Conservation (phyloP, 2,888 invertebrate species). For the Meandrusa payeni region DNA sequence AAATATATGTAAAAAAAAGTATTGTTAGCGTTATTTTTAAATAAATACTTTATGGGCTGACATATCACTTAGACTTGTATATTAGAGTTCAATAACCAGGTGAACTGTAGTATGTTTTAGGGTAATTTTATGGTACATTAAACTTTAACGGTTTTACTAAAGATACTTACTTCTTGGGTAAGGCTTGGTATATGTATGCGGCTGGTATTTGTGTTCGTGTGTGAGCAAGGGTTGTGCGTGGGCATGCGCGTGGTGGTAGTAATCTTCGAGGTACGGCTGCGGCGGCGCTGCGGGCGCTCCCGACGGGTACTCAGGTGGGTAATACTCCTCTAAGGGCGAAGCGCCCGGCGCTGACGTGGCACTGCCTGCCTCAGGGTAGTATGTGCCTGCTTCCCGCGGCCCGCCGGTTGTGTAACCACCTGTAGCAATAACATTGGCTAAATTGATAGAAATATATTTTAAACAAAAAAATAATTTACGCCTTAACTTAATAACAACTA, state of each 20-base stretch:
- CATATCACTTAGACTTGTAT: too few relatives aligned
- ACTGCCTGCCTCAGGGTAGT: conserved; percentile 68
- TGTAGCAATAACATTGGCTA: conserved; percentile 39
- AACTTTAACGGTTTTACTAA: too few relatives aligned
- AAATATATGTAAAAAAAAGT: too few relatives aligned
- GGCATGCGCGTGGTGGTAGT: conserved; percentile 86
- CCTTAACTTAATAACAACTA: too few relatives aligned
- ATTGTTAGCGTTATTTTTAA: too few relatives aligned
- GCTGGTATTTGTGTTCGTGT: conserved; percentile 87
- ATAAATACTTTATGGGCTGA: too few relatives aligned
- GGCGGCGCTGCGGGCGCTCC: conserved; percentile 62
- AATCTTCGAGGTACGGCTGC: conserved; percentile 85
- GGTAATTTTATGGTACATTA: too few relatives aligned
- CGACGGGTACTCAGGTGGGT: conserved; percentile 71
- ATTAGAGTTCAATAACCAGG: too few relatives aligned
- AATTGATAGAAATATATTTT: too few relatives aligned
- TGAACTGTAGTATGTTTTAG: too few relatives aligned
- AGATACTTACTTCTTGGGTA: conserved; percentile 83
- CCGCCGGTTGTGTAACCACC: conserved; percentile 81
- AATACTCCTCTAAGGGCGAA: conserved; percentile 79
- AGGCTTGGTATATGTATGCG: conserved; percentile 84
- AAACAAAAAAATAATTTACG: too few relatives aligned
- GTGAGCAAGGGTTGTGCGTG: conserved; percentile 82
- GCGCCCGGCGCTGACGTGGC: conserved; percentile 54
- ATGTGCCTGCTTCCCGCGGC: conserved; percentile 74